Evolutionary conservation across 1,140 invertebrate species (phyloP), one percentile per base, ranked within the genome.

Genomic region (Hesperophylax magnus): DNA sequence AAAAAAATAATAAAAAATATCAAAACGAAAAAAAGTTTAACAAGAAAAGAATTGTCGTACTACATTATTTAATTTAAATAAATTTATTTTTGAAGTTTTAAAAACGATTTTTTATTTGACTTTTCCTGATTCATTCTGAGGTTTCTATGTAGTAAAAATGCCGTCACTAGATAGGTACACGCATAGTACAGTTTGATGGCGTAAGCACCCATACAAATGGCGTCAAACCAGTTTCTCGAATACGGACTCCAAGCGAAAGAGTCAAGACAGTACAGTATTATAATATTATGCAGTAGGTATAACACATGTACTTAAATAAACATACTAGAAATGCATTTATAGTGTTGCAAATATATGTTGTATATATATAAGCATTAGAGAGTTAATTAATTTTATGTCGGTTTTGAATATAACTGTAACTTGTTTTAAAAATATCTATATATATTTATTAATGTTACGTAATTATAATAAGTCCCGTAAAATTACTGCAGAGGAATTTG

Each of bases 121-220:
- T 72, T 72, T 3, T 52, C 39, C 69, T 5, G 20, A 54, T 72
- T 72, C 17, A 4, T 17, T 47, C 69, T 27, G 24, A 72, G 69
- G 9, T 67, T 5, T 22, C 9, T n/a, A 22, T 47, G 39, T 47
- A 34, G 34, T 67, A 39, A 47, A 67, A 67, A 67, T 67, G 63
- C 34, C 69, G 54, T 15, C 14, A 63, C 27, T 63, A 63, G 22
- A 22, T 72, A 72, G 79, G 77, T 79, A 83, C 82, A 75, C n/a
- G n/a, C 77, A 83, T 74, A 69, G 82, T 81, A 83, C 82, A 83
- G 82, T 83, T 83, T 79, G 74, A 60, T 72, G 79, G 77, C 75
- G 82, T 80, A 81, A 72, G 67, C 79, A 81, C 82, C 75, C 69
- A 81, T 56, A 78, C 75, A 75, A 78, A 71, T 60, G 61, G 17